phyloP scores from a whole-genome alignment of 2,888 invertebrate species.

The Heliconius ethilla region DNA sequence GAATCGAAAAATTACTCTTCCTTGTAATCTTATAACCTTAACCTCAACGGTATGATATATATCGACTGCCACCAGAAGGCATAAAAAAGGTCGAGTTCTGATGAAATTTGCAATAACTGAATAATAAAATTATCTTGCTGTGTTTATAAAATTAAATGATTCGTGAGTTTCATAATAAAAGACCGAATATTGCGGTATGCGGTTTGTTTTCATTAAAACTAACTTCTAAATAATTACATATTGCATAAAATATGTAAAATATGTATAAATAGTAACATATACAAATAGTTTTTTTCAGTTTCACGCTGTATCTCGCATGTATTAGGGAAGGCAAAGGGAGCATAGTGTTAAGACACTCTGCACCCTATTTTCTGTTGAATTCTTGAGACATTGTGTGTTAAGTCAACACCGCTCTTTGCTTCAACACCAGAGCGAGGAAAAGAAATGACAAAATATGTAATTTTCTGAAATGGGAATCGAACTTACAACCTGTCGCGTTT shows the following conservation, averaged over 20 bases:
- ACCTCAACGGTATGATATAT: not conserved
- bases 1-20: not conserved
- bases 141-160: not conserved
- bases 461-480: too few species aligned
- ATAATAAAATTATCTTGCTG: not conserved
- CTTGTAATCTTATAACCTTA: not conserved
- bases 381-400: too few species aligned
- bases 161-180: conserved; percentile 17
- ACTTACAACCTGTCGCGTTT: too few species aligned
- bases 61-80: not conserved
- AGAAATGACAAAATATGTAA: too few species aligned
- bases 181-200: conserved; percentile 1
- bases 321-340: not conserved
- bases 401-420: not conserved
- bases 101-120: not conserved
- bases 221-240: not conserved
- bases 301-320: not conserved
- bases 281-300: not conserved
- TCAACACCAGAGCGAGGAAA: not conserved
- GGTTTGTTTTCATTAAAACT: conserved; percentile 17
- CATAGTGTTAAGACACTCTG: not conserved
- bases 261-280: too few species aligned
- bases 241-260: too few species aligned
- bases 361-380: too few species aligned
- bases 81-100: not conserved